Evolutionary conservation across 2,888 invertebrate genomes (phyloP), one percentile per base, ranked within the genome.

Genomic region (Hydropsyche betteni): DNA sequence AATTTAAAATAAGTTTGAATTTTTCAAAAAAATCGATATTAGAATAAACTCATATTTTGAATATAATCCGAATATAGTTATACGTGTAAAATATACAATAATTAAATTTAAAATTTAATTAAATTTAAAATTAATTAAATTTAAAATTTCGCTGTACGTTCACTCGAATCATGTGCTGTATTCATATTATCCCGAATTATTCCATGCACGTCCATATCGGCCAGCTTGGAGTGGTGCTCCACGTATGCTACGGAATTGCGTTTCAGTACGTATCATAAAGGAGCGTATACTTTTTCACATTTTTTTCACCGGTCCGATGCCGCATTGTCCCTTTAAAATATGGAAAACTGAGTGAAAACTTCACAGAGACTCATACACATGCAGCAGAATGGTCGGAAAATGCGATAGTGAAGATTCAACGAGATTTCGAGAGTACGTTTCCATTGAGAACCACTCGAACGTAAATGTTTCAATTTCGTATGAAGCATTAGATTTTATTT

Each of bases 131-230:
- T 6, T 44, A 7, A 44, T 44, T 64, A 34, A 34, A 64, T 6
- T 61, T 51, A 33, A 16, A 61, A 7, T 69, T 16, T 51, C 16
- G 14, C 33, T 33, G 7, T 38, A 72, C 58, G 5, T 36, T n/a
- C 10, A 58, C 72, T 12, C 58, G 72, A 53, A 16, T 38, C 72
- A 6, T 2, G 50, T 16, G 38, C 34, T 24, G 71, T 58, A 71
- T 75, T 71, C 61, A 68, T 75, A 75, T 75, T 75, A 75, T 71
- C 16, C 64, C 33, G 70, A 75, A 70, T 64, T 61, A 75, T 75
- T 71, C 75, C 69, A 51, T 75, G 38, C 72, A 55, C 38, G 58
- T 55, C 52, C 44, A 72, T 38, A 34, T 12, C 12, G 38, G 72
- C 72, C 72, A 55, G 38, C 33, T 55, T 33, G 34, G 38, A 58